Conservation (phyloP, 2,113 vertebrate genomes). For the Etheostoma cragini region DNA sequence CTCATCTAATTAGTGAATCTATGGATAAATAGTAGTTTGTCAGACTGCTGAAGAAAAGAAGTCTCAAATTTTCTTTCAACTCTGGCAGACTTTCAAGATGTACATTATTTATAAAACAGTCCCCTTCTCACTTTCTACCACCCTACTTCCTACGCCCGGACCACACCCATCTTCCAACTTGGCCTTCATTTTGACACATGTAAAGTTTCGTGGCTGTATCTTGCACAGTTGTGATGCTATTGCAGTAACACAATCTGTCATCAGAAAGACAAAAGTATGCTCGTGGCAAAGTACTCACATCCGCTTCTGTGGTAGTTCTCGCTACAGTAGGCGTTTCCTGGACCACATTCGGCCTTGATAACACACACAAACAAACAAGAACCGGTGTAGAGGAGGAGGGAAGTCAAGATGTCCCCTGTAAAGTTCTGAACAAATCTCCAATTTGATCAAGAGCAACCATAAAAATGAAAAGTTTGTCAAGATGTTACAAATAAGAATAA, state of each 20-base stretch:
- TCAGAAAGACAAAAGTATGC: too few species aligned
- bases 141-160: too few species aligned
- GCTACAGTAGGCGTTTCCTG: background rate
- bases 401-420: background rate
- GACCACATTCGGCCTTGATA: background rate
- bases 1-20: background rate
- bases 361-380: background rate
- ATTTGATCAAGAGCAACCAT: background rate
- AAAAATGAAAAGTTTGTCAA: conserved; percentile 4
- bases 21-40: background rate
- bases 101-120: background rate
- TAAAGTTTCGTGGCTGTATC: too few species aligned
- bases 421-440: conserved; percentile 8
- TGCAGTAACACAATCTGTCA: too few species aligned
- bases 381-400: background rate
- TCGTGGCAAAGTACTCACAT: too few species aligned
- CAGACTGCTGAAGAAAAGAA: background rate
- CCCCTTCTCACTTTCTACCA: too few species aligned
- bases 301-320: background rate
- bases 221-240: too few species aligned
- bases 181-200: too few species aligned
- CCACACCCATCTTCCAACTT: too few species aligned
- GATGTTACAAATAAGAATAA: conserved; percentile 13
- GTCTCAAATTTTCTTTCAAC: background rate
- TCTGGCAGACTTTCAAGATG: background rate